Evolutionary conservation across 1,140 invertebrate genomes (phyloP).

Genomic region (Vanessa tameamea): DNA sequence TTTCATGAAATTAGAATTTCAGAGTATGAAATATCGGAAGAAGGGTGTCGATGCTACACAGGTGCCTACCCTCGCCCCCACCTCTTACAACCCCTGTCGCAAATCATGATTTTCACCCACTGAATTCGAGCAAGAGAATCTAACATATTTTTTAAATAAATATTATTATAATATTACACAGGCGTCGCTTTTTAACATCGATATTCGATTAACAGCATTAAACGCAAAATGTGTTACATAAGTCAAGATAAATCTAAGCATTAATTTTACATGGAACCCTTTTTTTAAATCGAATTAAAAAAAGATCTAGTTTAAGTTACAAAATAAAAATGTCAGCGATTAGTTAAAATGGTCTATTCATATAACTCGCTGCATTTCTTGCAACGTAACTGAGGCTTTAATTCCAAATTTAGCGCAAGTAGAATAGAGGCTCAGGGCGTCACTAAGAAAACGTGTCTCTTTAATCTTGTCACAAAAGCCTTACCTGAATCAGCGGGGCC

Average conservation of each 20-base stretch:
- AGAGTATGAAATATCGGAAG: conserved; percentile 43
- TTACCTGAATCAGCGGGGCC: conserved; percentile 72
- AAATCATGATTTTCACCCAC: conserved; percentile 42
- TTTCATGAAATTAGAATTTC: conserved; percentile 37
- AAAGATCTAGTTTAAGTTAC: no score
- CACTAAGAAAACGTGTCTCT: conserved; percentile 73
- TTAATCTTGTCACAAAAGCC: conserved; percentile 79
- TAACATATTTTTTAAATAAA: conserved; percentile 12
- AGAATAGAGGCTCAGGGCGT: conserved; percentile 46
- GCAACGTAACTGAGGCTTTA: conserved; percentile 51
- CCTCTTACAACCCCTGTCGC: conserved; percentile 42
- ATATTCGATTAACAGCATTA: no score
- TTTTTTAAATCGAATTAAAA: no score
- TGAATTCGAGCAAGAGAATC: conserved; percentile 38
- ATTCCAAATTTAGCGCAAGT: conserved; percentile 67
- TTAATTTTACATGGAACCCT: neutral
- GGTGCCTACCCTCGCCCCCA: conserved; percentile 42
- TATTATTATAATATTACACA: neutral
- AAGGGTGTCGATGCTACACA: conserved; percentile 45
- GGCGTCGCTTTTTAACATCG: no score
- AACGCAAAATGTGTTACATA: neutral
- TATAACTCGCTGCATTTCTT: conserved; percentile 20
- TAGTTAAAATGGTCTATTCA: conserved; percentile 23
- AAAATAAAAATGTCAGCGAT: conserved; percentile 8
- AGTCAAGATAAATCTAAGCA: neutral